Percentiles rank a stretch among this genome's conserved stretches.
phyloP scores from a whole-genome alignment of 2,113 vertebrate species.

The Agapornis roseicollis region DNA sequence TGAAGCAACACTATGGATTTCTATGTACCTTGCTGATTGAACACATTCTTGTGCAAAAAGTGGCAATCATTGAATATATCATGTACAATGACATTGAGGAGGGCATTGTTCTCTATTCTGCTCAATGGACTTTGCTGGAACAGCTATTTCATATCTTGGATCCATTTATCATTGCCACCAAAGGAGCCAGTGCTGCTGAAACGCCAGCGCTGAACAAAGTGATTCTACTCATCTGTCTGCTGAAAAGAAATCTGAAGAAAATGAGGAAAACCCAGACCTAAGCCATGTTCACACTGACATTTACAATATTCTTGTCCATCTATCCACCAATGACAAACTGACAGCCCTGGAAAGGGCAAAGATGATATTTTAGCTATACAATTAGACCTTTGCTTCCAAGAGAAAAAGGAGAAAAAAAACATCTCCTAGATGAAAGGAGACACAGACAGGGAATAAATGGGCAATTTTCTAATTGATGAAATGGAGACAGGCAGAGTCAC shows the following conservation, averaged over 20 bases:
- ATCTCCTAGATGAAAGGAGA: constrained; percentile 46
- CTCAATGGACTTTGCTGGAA: constrained; percentile 78
- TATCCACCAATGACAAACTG: constrained; percentile 57
- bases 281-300: constrained; percentile 59
- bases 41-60: constrained; percentile 75
- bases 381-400: constrained; percentile 57
- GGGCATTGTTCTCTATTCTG: constrained; percentile 76
- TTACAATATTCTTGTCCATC: constrained; percentile 64
- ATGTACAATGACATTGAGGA: constrained; percentile 75
- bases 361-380: constrained; percentile 60
- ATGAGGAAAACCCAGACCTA: constrained; percentile 72
- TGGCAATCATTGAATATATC: constrained; percentile 71
- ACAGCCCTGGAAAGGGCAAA: constrained; percentile 58
- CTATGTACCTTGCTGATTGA: constrained; percentile 63
- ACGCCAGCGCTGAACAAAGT: constrained; percentile 61
- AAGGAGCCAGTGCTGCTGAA: constrained; percentile 68
- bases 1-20: constrained; percentile 50
- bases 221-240: constrained; percentile 70
- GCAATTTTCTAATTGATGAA: constrained; percentile 67
- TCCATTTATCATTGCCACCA: constrained; percentile 78
- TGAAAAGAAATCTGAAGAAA: constrained; percentile 76
- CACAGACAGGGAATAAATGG: constrained; percentile 45
- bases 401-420: constrained; percentile 4
- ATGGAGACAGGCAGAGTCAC: constrained; percentile 22
- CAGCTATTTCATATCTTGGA: constrained; percentile 74